Percentiles rank a stretch among this genome's conserved stretches.
Conservation (phyloP, 2,888 invertebrate species). For the Ptychoptera contaminata region DNA sequence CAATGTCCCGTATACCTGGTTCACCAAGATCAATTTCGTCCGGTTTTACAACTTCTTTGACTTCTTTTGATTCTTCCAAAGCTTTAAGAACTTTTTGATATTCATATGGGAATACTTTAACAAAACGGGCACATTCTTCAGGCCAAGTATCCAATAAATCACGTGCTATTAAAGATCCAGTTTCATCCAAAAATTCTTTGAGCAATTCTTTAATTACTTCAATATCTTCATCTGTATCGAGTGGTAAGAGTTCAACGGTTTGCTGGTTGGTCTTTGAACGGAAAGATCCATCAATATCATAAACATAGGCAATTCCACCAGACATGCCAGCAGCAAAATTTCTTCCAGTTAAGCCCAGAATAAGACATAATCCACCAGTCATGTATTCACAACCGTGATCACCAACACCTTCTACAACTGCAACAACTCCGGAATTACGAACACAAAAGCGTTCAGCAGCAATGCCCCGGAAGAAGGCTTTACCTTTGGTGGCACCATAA, state of each 20-base stretch:
- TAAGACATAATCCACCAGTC: conserved; percentile 87
- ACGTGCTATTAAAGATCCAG: conserved; percentile 73
- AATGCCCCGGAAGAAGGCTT: conserved; percentile 88
- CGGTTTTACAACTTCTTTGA: conserved; percentile 18
- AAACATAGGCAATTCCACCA: conserved; percentile 85
- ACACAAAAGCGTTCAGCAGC: conserved; percentile 98
- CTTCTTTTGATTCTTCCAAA: conserved; percentile 31
- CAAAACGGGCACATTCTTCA: conserved; percentile 56
- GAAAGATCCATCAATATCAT: conserved; percentile 76
- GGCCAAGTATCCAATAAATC: conserved; percentile 69
- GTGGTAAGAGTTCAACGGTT: conserved; percentile 78
- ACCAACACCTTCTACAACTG: conserved; percentile 95
- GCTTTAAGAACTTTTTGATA: conserved; percentile 80
- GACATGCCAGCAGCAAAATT: conserved; percentile 99
- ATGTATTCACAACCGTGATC: conserved; percentile 99
- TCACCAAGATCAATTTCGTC: conserved; percentile 25
- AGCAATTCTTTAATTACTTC: conserved; percentile 58
- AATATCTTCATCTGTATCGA: conserved; percentile 65
- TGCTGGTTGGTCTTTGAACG: conserved; percentile 83
- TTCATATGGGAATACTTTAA: conserved; percentile 95
- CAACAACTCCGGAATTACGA: conserved; percentile 88
- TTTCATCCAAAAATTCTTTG: conserved; percentile 71
- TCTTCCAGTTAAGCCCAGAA: conserved; percentile 87
- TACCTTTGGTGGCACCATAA: conserved; percentile 92
- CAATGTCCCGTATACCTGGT: conserved; percentile 59